A percentile compares a stretch with the other conserved stretches of the same genome.
Evolutionary conservation across 2,888 invertebrate species (phyloP).

Genomic region (Pseudococcus viburni): DNA sequence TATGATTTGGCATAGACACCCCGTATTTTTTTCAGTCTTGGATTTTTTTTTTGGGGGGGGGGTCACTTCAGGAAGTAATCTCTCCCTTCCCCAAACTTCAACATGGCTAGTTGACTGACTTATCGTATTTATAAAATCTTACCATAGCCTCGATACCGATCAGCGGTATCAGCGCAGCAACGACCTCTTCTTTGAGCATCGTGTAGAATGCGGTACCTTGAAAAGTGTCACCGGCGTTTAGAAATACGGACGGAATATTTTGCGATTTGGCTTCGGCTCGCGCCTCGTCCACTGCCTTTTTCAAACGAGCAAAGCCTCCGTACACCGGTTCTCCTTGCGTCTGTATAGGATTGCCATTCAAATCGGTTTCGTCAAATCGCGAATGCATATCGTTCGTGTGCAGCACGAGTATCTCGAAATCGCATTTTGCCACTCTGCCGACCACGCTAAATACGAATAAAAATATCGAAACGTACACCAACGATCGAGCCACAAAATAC

Average conservation of each 20-base stretch:
- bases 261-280: conserved; percentile 73
- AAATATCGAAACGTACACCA: background rate
- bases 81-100: too few species aligned
- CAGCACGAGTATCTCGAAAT: conserved; percentile 79
- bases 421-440: background rate
- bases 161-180: conserved; percentile 83
- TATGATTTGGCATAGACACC: too few species aligned
- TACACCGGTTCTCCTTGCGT: conserved; percentile 73
- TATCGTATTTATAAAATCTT: conserved; percentile 70
- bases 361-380: conserved; percentile 77
- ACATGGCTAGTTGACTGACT: too few species aligned
- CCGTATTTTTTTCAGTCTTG: too few species aligned
- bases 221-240: conserved; percentile 94
- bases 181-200: conserved; percentile 85
- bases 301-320: conserved; percentile 87
- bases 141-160: conserved; percentile 90
- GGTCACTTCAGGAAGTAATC: too few species aligned
- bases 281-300: conserved; percentile 75
- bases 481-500: too few species aligned
- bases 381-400: conserved; percentile 96
- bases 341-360: conserved; percentile 75
- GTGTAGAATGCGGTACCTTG: conserved; percentile 92
- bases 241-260: conserved; percentile 80
- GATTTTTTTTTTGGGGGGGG: too few species aligned
- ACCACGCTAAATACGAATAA: background rate